Conservation (phyloP, 1,140 invertebrate genomes). For the Pseudachorutes palmiensis region DNA sequence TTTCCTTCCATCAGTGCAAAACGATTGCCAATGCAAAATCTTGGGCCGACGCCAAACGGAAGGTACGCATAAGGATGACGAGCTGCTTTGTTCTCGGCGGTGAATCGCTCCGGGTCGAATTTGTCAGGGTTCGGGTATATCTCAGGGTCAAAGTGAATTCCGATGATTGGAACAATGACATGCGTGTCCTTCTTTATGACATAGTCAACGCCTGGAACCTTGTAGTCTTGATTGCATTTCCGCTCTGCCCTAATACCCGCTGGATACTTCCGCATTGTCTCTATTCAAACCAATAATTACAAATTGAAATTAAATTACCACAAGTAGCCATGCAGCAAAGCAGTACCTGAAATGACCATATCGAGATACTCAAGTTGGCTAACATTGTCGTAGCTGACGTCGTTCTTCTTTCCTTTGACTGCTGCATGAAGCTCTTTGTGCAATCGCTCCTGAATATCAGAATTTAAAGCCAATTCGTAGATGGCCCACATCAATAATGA, state of each 20-base stretch:
- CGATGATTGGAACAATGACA: conserved; percentile 49
- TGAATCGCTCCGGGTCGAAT: conserved; percentile 61
- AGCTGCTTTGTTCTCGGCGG: conserved; percentile 44
- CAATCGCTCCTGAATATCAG: conserved; percentile 41
- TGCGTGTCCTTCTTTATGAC: conserved; percentile 46
- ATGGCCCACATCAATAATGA: conserved; percentile 39
- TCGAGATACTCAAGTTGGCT: conserved; percentile 19
- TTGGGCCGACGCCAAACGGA: conserved; percentile 67
- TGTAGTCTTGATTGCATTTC: conserved; percentile 47
- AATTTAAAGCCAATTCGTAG: conserved; percentile 42
- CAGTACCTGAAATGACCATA: conserved; percentile 40
- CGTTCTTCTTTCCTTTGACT: conserved; percentile 1
- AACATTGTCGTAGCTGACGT: conserved; percentile 23
- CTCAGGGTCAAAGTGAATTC: conserved; percentile 55
- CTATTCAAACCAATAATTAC: too few relatives aligned
- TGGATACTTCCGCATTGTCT: conserved; percentile 52
- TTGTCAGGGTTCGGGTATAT: conserved; percentile 55
- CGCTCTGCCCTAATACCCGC: conserved; percentile 48
- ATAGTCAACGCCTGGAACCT: conserved; percentile 45
- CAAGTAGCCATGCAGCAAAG: too few relatives aligned
- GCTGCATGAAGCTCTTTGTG: conserved; percentile 39
- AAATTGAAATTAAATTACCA: too few relatives aligned
- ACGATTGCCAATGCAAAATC: conserved; percentile 37
- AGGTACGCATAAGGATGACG: conserved; percentile 53
- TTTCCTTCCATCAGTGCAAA: conserved; percentile 17